phyloP scores from a whole-genome alignment of 1,140 invertebrate species.

The Solen grandis region DNA sequence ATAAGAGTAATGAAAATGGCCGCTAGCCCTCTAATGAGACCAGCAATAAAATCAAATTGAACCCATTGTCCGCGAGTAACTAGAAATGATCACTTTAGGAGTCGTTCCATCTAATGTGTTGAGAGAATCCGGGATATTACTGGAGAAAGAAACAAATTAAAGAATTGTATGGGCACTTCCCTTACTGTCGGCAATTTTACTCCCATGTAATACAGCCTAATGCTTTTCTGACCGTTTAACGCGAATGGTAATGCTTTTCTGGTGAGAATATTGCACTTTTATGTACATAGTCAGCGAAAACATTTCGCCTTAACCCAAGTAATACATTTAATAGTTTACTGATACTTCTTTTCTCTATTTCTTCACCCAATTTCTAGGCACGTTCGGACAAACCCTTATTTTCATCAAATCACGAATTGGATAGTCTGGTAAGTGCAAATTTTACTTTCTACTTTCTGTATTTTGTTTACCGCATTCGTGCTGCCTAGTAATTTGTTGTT shows the following conservation, averaged over 20 bases:
- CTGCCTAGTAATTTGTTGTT: too few relatives aligned
- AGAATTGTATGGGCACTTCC: not conserved
- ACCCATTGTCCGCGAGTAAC: not conserved
- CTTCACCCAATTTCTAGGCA: constrained; percentile 66
- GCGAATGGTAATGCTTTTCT: not conserved
- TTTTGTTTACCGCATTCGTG: too few relatives aligned
- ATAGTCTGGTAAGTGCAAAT: constrained; percentile 81
- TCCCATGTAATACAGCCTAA: not conserved
- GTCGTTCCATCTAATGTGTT: not conserved
- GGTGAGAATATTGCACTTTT: not conserved
- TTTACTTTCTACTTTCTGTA: too few relatives aligned
- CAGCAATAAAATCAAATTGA: constrained; percentile 46
- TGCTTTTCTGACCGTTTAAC: not conserved
- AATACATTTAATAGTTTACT: not conserved
- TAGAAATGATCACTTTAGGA: not conserved
- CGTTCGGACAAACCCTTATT: constrained; percentile 80
- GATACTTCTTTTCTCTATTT: constrained; percentile 20
- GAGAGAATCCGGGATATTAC: not conserved
- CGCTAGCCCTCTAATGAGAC: not conserved
- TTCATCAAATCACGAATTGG: constrained; percentile 81
- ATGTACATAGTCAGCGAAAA: not conserved
- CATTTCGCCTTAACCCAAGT: not conserved
- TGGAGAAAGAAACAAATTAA: not conserved
- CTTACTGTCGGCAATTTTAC: not conserved
- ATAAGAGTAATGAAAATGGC: constrained; percentile 29